These are phyloP conservation scores for Balaeniceps rex DNA, from an alignment of 2,113 vertebrate genomes.

Conservation along the genomic window DNA sequence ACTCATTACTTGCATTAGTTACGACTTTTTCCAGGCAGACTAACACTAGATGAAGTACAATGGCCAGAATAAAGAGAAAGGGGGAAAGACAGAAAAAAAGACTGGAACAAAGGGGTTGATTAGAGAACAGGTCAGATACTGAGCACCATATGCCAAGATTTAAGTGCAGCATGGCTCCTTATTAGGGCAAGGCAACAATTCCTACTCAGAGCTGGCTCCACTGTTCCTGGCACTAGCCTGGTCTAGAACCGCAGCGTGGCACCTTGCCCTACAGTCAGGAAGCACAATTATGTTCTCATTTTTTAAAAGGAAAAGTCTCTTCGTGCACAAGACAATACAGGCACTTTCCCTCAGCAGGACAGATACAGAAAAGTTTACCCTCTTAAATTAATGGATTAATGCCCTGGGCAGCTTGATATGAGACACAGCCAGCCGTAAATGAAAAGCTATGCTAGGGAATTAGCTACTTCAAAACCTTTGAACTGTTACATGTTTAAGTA, in stretches of 20 bases:
- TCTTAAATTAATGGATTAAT: neutral
- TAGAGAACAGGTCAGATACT: neutral
- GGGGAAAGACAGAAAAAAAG: too few relatives aligned
- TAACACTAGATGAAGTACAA: neutral
- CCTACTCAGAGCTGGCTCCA: neutral
- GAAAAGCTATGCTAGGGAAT: neutral
- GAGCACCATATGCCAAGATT: neutral
- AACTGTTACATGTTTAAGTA: neutral
- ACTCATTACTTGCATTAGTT: neutral
- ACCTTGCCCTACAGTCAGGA: neutral
- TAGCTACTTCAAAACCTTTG: neutral
- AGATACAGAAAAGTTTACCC: neutral
- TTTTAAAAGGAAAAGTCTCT: neutral
- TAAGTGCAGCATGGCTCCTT: neutral
- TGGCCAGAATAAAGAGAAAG: neutral
- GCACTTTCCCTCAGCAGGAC: neutral
- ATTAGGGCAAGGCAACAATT: neutral
- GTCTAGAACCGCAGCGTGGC: neutral
- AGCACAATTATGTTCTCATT: neutral
- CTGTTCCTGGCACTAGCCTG: neutral
- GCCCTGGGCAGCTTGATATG: neutral
- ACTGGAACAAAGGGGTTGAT: neutral
- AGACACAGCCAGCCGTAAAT: neutral
- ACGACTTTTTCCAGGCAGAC: neutral
- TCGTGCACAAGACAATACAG: neutral